These are phyloP conservation scores for Idaea dimidiata DNA, from an alignment of 2,888 invertebrate genomes.

Conservation along the genomic window DNA sequence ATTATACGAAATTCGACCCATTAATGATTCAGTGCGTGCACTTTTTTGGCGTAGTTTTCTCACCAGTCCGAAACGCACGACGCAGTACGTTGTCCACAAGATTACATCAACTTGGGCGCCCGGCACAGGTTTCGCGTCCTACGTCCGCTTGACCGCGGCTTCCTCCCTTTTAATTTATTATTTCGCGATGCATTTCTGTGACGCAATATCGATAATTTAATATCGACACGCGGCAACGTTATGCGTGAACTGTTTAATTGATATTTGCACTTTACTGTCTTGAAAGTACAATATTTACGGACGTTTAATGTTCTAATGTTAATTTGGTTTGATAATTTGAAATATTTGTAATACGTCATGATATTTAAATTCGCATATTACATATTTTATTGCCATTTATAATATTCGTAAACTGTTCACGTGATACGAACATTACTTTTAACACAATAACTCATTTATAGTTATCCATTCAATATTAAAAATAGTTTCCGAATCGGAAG, in stretches of 20 bases:
- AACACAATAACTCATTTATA: conserved; percentile 45
- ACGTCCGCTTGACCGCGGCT: conserved; percentile 66
- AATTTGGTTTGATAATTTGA: conserved; percentile 6
- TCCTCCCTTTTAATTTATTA: conserved; percentile 72
- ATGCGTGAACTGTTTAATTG: conserved; percentile 33
- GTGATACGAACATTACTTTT: conserved; percentile 56
- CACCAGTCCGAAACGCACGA: conserved; percentile 42
- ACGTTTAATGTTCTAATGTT: conserved; percentile 13
- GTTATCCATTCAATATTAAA: conserved; percentile 56
- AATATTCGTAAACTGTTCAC: conserved; percentile 58
- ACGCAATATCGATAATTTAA: conserved; percentile 33
- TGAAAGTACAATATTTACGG: conserved; percentile 14
- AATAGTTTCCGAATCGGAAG: conserved; percentile 81
- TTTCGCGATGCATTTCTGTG: conserved; percentile 57
- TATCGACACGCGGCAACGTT: conserved; percentile 24
- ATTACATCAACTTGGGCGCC: conserved; percentile 68
- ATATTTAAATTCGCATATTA: conserved; percentile 4
- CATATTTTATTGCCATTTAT: conserved; percentile 30
- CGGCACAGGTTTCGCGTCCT: conserved; percentile 50
- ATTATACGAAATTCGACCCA: conserved; percentile 51
- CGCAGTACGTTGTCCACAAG: conserved; percentile 46
- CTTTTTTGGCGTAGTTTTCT: conserved; percentile 62
- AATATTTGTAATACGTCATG: conserved; percentile 5
- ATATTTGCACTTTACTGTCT: conserved; percentile 28
- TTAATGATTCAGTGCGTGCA: conserved; percentile 58